Evolutionary conservation across 2,113 vertebrate genomes (phyloP), one percentile per base, ranked within the genome.

Genomic region (Notothenia rossii): DNA sequence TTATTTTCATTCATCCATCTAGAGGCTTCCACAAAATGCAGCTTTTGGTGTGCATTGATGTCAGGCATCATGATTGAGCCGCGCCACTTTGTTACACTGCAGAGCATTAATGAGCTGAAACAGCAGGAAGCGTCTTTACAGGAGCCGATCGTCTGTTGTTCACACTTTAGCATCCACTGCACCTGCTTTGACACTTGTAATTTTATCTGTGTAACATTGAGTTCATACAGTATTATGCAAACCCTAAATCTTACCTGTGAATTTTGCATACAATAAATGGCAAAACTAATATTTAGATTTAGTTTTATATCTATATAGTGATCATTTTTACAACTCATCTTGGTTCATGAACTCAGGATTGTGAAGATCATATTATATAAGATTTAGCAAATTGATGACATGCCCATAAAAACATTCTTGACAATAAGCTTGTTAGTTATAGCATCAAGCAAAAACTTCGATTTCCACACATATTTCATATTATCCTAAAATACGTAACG

Each of bases 1-100:
- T 77, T 69, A 71, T 85, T 81, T 83, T 49, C 67, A 72, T 58
- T 66, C 51, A 50, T 77, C 59, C 59, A 46, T 54, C 18, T 62
- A 76, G 51, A 79, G 15, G 18, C 40, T 46, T 74, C 46, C 40
- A 45, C 3, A 17, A 51, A 71, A 17, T 53, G 36, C 29, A 69
- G 55, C 15, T 22, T 20, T 55, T 67, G 7, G 7, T 53, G 22
- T 60, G 43, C 29, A 56, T 3, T 33, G 43, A n/a, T 64, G 53
- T 25, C 2, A 53, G 60, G 17, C 49, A 7, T 48, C 56, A 46
- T 66, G 55, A 10, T 66, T 58, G 55, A 66, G 33, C 1, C 50
- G 45, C 10, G 1, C 68, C 43, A 55, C 17, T 5, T 54, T 69
- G 45, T 74, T 22, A 48, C 22, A 14, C 49, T 15, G 61, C 40